phyloP scores from a whole-genome alignment of 1,140 invertebrate genomes.

The Hypsibius dujardini region DNA sequence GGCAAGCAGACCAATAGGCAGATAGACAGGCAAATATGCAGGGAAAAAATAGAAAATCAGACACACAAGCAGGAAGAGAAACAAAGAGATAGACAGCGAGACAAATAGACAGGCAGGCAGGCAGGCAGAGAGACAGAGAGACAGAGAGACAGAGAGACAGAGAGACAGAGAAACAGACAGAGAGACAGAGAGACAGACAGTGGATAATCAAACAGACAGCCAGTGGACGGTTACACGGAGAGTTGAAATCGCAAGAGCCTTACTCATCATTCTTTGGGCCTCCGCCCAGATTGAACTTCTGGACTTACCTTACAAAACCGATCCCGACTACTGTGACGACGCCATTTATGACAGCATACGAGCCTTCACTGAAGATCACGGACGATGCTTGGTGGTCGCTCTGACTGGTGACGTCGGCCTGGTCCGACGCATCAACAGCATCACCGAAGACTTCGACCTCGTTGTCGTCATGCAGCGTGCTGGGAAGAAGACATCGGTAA shows the following conservation, averaged over 20 bases:
- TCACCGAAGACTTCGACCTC: slow-evolving; percentile 1
- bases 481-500: neutral
- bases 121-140: too few relatives aligned
- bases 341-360: neutral
- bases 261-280: neutral
- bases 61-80: too few relatives aligned
- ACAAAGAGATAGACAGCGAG: too few relatives aligned
- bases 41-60: neutral
- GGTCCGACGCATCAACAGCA: slow-evolving; percentile 5
- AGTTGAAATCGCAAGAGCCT: too few relatives aligned
- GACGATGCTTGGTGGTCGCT: neutral
- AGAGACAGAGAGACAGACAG: too few relatives aligned
- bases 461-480: slow-evolving; percentile 15
- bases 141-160: too few relatives aligned
- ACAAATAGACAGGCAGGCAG: too few relatives aligned
- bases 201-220: too few relatives aligned
- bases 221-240: too few relatives aligned
- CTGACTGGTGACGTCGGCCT: slow-evolving; percentile 13
- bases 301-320: neutral
- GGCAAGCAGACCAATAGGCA: too few relatives aligned
- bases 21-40: slow-evolving; percentile 7
- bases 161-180: too few relatives aligned
- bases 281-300: neutral
- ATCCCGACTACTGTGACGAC: slow-evolving; percentile 12
- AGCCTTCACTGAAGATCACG: neutral